These are phyloP conservation scores for Conger conger DNA, from an alignment of 2,113 vertebrate species.

Conservation along the genomic window DNA sequence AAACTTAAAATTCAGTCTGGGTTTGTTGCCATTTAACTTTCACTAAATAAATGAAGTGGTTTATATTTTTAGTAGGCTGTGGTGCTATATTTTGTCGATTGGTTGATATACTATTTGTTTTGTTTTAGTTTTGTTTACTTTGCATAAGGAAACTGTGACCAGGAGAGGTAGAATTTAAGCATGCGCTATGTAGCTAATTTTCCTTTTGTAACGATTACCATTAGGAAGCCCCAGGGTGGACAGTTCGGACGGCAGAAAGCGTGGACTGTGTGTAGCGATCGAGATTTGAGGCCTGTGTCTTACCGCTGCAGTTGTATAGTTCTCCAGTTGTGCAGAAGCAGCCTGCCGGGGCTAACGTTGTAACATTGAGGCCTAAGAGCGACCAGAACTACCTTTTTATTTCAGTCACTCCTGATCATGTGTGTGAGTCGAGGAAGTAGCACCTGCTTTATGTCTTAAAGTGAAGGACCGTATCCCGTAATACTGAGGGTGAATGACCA, in stretches of 20 bases:
- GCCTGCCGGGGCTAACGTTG: background rate
- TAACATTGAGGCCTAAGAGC: background rate
- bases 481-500: background rate
- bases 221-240: background rate
- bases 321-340: background rate
- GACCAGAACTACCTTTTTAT: background rate
- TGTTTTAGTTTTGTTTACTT: constrained; percentile 5
- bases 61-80: constrained; percentile 14
- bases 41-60: constrained; percentile 11
- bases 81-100: constrained; percentile 12
- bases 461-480: background rate
- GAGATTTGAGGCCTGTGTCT: background rate
- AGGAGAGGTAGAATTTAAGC: constrained; percentile 9
- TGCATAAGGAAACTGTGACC: constrained; percentile 24
- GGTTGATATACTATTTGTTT: constrained; percentile 3
- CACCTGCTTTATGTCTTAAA: background rate
- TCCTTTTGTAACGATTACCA: background rate
- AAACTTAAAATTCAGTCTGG: constrained; percentile 1
- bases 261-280: background rate
- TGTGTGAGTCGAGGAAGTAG: background rate
- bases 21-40: constrained; percentile 18
- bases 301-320: background rate
- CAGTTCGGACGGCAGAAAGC: background rate
- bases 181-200: background rate
- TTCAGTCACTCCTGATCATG: background rate